phyloP scores from a whole-genome alignment of 2,797 vertebrate genomes.

The Myoxocephalus aenaeus region DNA sequence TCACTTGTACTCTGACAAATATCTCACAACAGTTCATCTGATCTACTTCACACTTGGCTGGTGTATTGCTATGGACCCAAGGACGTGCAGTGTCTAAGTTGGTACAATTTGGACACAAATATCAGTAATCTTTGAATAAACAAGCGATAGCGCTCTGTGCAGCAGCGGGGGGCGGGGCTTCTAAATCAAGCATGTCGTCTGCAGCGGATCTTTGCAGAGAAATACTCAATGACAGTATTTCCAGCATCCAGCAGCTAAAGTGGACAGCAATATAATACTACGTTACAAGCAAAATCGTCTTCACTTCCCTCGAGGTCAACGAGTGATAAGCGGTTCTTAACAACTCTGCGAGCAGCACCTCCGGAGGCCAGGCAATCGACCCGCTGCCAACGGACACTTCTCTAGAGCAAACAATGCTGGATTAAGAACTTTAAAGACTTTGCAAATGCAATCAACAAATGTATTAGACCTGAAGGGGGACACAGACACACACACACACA shows the following conservation, averaged over 20 bases:
- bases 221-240: too few species aligned
- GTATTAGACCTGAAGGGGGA: background rate
- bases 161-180: background rate
- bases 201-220: background rate
- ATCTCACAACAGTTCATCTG: background rate
- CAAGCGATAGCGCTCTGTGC: too few species aligned
- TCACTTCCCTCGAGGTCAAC: background rate
- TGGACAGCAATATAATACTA: too few species aligned
- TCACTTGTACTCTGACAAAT: too few species aligned
- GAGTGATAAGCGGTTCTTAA: background rate
- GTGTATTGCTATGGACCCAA: background rate
- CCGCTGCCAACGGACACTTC: background rate
- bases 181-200: background rate
- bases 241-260: too few species aligned
- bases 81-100: background rate
- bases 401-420: background rate
- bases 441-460: background rate
- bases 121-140: background rate
- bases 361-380: too few species aligned
- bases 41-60: background rate
- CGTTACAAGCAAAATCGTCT: background rate
- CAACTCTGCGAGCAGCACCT: background rate
- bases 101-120: background rate
- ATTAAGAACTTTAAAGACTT: background rate
- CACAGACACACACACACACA: too few species aligned